These are phyloP conservation scores for Larimichthys polyactis DNA, from an alignment of 2,113 vertebrate species.

Conservation along the genomic window DNA sequence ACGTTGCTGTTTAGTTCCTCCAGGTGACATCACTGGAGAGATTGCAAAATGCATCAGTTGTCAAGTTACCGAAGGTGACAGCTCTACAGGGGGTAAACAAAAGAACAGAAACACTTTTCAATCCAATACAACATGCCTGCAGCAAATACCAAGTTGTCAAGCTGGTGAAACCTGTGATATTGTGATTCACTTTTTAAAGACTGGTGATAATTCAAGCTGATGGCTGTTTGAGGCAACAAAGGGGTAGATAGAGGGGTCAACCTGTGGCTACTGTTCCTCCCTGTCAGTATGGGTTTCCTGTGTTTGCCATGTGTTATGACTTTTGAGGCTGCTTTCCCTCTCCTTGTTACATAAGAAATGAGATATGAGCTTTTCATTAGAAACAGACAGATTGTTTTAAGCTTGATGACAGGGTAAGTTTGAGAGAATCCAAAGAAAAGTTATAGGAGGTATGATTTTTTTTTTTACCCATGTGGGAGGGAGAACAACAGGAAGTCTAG, in stretches of 20 bases:
- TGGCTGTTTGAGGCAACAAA: not conserved
- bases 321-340: not conserved
- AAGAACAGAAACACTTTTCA: not conserved
- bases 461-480: not conserved
- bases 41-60: slow-evolving; percentile 17
- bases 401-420: not conserved
- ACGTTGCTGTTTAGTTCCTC: not conserved
- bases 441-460: too few species aligned
- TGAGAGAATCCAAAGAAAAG: not conserved
- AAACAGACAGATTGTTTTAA: not conserved
- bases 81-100: not conserved
- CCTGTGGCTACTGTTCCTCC: not conserved
- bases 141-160: not conserved
- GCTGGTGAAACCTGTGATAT: not conserved
- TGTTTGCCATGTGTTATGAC: not conserved
- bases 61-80: slow-evolving; percentile 4
- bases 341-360: not conserved
- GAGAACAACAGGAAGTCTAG: too few species aligned
- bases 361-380: not conserved
- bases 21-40: slow-evolving; percentile 15
- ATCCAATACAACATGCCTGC: not conserved
- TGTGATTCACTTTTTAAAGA: not conserved
- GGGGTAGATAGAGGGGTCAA: not conserved
- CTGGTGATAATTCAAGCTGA: not conserved
- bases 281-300: not conserved